Conservation (phyloP, 1,140 invertebrate genomes). For the Cryptotermes secundus region DNA sequence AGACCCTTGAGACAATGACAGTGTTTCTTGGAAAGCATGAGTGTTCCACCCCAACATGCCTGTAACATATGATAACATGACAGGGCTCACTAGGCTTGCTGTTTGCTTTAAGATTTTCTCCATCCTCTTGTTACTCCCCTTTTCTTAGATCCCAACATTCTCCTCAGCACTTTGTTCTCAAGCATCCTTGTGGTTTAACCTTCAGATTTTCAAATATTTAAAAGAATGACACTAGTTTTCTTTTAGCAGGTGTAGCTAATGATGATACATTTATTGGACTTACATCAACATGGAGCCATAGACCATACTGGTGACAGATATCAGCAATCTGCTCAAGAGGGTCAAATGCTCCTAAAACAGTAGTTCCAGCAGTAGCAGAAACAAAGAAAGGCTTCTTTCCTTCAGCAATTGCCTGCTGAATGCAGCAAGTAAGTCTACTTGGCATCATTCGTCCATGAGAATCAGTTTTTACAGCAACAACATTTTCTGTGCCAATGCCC, state of each 20-base stretch:
- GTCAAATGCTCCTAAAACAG: conserved; percentile 82
- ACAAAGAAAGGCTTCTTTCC: conserved; percentile 32
- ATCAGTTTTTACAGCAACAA: conserved; percentile 68
- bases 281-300: conserved; percentile 89
- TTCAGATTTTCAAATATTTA: conserved; percentile 23
- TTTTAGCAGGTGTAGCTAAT: background rate
- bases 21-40: conserved; percentile 69
- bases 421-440: conserved; percentile 58
- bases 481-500: conserved; percentile 76
- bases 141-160: background rate
- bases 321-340: conserved; percentile 71
- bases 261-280: conserved; percentile 41
- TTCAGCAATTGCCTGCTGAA: background rate
- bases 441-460: conserved; percentile 63
- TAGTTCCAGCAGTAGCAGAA: conserved; percentile 60
- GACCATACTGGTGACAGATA: conserved; percentile 57
- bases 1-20: conserved; percentile 63
- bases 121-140: too few species aligned
- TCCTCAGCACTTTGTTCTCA: too few species aligned
- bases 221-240: conserved; percentile 22
- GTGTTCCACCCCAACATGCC: conserved; percentile 81
- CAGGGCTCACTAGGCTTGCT: too few species aligned
- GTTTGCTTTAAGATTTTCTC: too few species aligned
- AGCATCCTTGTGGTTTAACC: background rate
- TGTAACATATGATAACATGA: conserved; percentile 45